Percentiles rank a stretch among this genome's conserved stretches.
phyloP scores from a whole-genome alignment of 2,888 invertebrate genomes.

The Belgica antarctica region DNA sequence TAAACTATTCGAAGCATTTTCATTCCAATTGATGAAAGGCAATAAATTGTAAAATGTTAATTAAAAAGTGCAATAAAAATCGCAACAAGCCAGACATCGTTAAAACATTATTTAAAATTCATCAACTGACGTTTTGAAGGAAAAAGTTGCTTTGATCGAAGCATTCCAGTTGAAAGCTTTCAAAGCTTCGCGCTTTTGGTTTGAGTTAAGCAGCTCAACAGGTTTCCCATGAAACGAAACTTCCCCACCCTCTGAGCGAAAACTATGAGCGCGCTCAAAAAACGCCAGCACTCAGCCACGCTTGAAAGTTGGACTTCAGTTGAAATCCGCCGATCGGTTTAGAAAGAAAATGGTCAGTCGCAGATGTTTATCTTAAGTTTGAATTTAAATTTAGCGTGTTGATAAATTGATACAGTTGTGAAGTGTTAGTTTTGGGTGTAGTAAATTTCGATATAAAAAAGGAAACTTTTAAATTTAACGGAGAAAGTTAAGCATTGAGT shows the following conservation, averaged over 20 bases:
- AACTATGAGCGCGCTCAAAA: slow-evolving; percentile 23
- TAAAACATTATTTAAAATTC: neutral
- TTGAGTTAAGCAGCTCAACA: neutral
- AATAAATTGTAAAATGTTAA: slow-evolving; percentile 10
- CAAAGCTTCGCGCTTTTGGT: neutral
- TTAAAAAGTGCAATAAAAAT: slow-evolving; percentile 8
- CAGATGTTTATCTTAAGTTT: neutral
- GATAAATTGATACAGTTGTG: neutral
- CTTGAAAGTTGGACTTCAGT: slow-evolving; percentile 23
- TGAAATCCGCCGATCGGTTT: slow-evolving; percentile 32
- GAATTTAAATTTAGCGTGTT: neutral
- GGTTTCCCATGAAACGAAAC: too few relatives aligned
- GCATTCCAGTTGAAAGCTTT: neutral
- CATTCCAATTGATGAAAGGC: neutral
- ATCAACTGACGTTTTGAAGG: neutral
- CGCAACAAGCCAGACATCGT: neutral
- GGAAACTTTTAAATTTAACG: neutral
- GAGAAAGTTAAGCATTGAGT: neutral
- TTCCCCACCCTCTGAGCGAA: slow-evolving; percentile 16
- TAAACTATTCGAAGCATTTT: neutral
- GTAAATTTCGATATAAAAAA: too few relatives aligned
- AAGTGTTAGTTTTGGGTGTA: too few relatives aligned
- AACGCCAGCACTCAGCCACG: neutral
- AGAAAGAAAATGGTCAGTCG: slow-evolving; percentile 29
- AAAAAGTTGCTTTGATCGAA: too few relatives aligned